Percentiles rank a stretch among this genome's conserved stretches.
These are phyloP conservation scores for Drosophila meridiana DNA, from an alignment of 2,888 invertebrate species.

Conservation along the genomic window DNA sequence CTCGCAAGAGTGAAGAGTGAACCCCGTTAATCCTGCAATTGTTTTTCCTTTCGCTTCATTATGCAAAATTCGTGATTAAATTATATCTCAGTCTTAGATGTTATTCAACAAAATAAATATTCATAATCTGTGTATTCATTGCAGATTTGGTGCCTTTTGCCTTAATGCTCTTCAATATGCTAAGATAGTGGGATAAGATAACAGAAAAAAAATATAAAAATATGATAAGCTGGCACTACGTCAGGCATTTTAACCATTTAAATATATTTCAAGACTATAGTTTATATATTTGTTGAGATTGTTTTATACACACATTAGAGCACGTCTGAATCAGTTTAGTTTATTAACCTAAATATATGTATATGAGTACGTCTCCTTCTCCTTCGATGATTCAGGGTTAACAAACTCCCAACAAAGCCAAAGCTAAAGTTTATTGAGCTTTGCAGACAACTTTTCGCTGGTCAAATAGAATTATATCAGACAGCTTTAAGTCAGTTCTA, in stretches of 20 bases:
- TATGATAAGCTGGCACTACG: background rate
- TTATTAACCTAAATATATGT: background rate
- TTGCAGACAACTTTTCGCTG: background rate
- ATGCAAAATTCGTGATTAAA: background rate
- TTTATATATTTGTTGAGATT: background rate
- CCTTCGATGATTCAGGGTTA: background rate
- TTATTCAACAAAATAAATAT: conserved; percentile 8
- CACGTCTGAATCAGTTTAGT: background rate
- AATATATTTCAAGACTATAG: background rate
- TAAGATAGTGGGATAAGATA: conserved; percentile 6
- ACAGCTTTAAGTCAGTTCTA: background rate
- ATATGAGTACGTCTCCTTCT: background rate
- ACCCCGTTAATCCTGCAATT: background rate
- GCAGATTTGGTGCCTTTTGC: background rate
- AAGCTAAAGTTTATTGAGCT: background rate
- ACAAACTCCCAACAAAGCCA: background rate
- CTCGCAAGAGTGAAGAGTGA: background rate
- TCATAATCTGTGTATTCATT: background rate
- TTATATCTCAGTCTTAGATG: background rate
- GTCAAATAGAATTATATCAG: background rate
- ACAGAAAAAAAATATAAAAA: background rate
- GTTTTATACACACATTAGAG: background rate
- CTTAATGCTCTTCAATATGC: conserved; percentile 4
- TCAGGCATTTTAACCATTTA: background rate
- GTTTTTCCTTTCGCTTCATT: background rate